Conservation (phyloP, 2,888 invertebrate genomes). For the Carabus problematicus region DNA sequence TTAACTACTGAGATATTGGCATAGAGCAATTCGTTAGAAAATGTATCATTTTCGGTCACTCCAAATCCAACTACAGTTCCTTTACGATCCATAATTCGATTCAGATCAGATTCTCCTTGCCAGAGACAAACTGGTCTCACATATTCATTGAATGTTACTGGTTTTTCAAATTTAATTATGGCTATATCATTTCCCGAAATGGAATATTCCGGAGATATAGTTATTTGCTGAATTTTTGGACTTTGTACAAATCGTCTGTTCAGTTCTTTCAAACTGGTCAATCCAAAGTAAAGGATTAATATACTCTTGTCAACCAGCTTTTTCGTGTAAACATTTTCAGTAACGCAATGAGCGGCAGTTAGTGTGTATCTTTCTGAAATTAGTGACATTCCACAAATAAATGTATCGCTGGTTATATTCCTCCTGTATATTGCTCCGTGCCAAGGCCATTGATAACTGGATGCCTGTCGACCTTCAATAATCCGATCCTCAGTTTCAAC, state of each 20-base stretch:
- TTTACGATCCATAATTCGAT: slow-evolving; percentile 13
- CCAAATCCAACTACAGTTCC: slow-evolving; percentile 34
- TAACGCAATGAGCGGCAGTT: slow-evolving; percentile 40
- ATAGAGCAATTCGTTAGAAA: slow-evolving; percentile 10
- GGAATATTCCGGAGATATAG: slow-evolving; percentile 25
- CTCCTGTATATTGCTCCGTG: slow-evolving; percentile 66
- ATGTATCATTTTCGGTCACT: slow-evolving; percentile 5
- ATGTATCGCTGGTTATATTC: slow-evolving; percentile 29
- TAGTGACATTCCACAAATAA: slow-evolving; percentile 35
- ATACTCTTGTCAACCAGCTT: background rate
- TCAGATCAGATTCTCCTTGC: slow-evolving; percentile 30
- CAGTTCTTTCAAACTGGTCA: slow-evolving; percentile 23
- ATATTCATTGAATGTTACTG: slow-evolving; percentile 18
- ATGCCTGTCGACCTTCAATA: slow-evolving; percentile 59
- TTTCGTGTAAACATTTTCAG: slow-evolving; percentile 2
- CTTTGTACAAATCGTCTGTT: slow-evolving; percentile 15
- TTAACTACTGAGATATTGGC: slow-evolving; percentile 17
- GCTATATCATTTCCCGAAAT: slow-evolving; percentile 37
- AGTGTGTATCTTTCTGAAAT: slow-evolving; percentile 26
- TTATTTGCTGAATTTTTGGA: slow-evolving; percentile 24
- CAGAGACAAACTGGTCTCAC: slow-evolving; percentile 41
- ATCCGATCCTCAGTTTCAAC: slow-evolving; percentile 13
- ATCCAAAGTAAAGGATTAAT: slow-evolving; percentile 33
- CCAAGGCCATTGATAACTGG: slow-evolving; percentile 69
- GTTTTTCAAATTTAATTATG: slow-evolving; percentile 31